phyloP scores from a whole-genome alignment of 2,113 vertebrate species.

The Brevimyrus niger region DNA sequence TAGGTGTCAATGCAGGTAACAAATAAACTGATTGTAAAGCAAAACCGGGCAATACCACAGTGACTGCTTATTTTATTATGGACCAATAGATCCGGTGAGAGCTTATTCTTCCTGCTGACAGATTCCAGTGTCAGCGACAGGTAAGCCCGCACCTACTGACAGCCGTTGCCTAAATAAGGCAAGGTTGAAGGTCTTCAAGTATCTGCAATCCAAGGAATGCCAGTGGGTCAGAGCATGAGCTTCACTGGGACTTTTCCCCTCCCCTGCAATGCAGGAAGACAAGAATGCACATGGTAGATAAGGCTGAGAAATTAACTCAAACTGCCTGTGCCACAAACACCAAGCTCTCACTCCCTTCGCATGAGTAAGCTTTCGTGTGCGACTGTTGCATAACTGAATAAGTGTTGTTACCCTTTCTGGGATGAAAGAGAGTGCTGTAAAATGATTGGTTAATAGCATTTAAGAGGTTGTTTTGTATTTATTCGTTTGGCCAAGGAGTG shows the following conservation, averaged over 20 bases:
- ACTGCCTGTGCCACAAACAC: background rate
- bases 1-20: constrained; percentile 36
- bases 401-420: background rate
- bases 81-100: background rate
- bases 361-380: constrained; percentile 17
- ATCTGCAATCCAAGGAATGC: constrained; percentile 16
- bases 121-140: constrained; percentile 26
- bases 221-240: constrained; percentile 11
- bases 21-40: background rate
- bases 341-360: background rate
- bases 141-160: constrained; percentile 26
- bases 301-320: constrained; percentile 11
- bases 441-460: background rate
- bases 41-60: background rate
- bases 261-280: constrained; percentile 2
- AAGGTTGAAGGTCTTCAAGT: constrained; percentile 24
- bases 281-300: constrained; percentile 16
- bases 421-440: background rate
- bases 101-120: background rate
- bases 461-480: background rate
- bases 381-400: constrained; percentile 27
- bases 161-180: constrained; percentile 38
- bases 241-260: background rate
- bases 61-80: background rate
- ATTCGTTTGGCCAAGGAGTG: background rate